phyloP scores from a whole-genome alignment of 2,113 vertebrate genomes.

The Erpornis zantholeuca region DNA sequence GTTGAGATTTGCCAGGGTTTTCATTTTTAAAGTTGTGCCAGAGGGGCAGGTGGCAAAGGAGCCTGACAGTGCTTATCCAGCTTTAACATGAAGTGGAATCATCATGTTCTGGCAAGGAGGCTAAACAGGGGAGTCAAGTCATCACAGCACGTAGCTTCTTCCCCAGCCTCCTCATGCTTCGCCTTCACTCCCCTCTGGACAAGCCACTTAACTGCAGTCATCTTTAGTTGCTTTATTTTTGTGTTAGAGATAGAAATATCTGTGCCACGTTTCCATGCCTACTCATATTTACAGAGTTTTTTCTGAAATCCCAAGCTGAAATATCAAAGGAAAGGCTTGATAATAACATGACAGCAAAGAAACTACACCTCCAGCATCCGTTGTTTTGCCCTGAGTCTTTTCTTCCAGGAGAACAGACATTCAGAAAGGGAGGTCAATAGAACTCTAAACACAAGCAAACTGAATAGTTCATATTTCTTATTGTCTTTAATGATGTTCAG shows the following conservation, averaged over 20 bases:
- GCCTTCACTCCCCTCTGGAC: background rate
- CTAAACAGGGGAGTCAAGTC: background rate
- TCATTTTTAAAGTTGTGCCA: background rate
- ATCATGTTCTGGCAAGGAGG: background rate
- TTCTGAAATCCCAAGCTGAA: constrained; percentile 7
- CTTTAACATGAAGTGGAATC: background rate
- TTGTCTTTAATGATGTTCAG: constrained; percentile 5
- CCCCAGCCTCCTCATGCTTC: background rate
- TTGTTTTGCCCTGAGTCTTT: background rate
- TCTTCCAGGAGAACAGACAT: background rate
- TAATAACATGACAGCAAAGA: background rate
- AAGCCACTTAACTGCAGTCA: constrained; percentile 8
- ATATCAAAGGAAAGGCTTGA: background rate
- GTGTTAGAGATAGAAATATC: constrained; percentile 51
- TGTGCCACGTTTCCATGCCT: constrained; percentile 51
- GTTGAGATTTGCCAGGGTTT: background rate
- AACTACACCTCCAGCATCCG: background rate
- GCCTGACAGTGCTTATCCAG: background rate
- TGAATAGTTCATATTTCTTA: background rate
- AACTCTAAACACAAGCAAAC: background rate
- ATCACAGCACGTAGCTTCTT: background rate
- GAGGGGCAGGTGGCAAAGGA: background rate
- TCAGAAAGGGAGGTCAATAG: background rate
- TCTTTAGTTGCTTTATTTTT: constrained; percentile 26
- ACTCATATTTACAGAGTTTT: constrained; percentile 34